phyloP scores from a whole-genome alignment of 2,888 invertebrate genomes.

The Plebejus anna region DNA sequence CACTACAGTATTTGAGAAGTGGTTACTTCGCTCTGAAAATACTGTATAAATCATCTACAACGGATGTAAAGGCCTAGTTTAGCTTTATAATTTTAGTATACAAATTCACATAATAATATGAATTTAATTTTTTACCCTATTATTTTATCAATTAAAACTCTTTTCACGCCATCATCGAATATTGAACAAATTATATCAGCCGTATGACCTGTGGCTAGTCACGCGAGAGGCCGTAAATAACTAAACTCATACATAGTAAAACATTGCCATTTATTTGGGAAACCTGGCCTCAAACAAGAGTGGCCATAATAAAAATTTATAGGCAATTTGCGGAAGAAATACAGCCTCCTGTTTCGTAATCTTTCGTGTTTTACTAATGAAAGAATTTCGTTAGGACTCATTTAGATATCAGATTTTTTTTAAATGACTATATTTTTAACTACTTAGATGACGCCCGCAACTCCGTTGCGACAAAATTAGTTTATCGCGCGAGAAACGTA shows the following conservation, averaged over 20 bases:
- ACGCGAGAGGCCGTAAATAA: slow-evolving; percentile 40
- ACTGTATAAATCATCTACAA: too few relatives aligned
- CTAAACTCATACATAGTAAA: slow-evolving; percentile 60
- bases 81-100: too few relatives aligned
- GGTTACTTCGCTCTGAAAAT: too few relatives aligned
- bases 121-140: too few relatives aligned
- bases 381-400: slow-evolving; percentile 46
- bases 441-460: too few relatives aligned
- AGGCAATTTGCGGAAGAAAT: slow-evolving; percentile 72
- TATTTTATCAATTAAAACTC: neutral
- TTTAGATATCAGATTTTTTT: slow-evolving; percentile 5
- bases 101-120: too few relatives aligned
- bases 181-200: slow-evolving; percentile 6
- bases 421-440: neutral
- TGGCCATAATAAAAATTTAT: slow-evolving; percentile 77
- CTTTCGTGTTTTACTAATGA: slow-evolving; percentile 72
- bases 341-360: slow-evolving; percentile 55
- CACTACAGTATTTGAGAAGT: too few relatives aligned
- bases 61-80: too few relatives aligned
- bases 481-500: too few relatives aligned
- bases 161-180: neutral
- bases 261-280: slow-evolving; percentile 63
- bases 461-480: too few relatives aligned
- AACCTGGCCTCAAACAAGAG: slow-evolving; percentile 71
- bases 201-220: slow-evolving; percentile 4